Conservation (phyloP, 2,797 vertebrate genomes). For the Nyctalus aviator region DNA sequence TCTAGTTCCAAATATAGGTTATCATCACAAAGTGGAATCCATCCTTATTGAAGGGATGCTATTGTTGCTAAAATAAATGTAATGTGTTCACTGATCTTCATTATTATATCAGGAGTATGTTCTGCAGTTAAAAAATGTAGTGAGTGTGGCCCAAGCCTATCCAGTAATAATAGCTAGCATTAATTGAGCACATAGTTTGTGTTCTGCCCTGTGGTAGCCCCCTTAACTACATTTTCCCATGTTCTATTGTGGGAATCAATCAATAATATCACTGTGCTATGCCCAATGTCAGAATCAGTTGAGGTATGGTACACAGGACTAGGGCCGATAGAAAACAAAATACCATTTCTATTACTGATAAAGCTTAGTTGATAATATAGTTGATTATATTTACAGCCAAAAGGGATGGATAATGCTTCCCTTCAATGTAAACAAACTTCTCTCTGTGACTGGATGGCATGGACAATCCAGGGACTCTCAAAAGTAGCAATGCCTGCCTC, state of each 20-base stretch:
- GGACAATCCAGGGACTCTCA: not conserved
- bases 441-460: not conserved
- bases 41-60: not conserved
- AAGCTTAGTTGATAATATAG: not conserved
- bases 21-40: conserved; percentile 16
- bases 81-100: not conserved
- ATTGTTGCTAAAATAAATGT: not conserved
- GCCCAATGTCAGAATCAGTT: not conserved
- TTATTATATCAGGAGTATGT: not conserved
- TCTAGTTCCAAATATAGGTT: not conserved
- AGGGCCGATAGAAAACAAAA: not conserved
- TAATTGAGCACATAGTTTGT: not conserved
- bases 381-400: not conserved
- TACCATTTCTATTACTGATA: not conserved
- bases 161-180: not conserved
- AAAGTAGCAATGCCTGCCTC: not conserved
- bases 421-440: not conserved
- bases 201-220: fast-evolving
- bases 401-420: not conserved
- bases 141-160: not conserved
- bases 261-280: not conserved
- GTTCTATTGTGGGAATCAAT: not conserved
- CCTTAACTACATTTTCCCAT: not conserved
- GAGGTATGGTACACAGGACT: not conserved
- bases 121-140: not conserved